phyloP scores from a whole-genome alignment of 2,888 invertebrate genomes.

The Julus scanicus region DNA sequence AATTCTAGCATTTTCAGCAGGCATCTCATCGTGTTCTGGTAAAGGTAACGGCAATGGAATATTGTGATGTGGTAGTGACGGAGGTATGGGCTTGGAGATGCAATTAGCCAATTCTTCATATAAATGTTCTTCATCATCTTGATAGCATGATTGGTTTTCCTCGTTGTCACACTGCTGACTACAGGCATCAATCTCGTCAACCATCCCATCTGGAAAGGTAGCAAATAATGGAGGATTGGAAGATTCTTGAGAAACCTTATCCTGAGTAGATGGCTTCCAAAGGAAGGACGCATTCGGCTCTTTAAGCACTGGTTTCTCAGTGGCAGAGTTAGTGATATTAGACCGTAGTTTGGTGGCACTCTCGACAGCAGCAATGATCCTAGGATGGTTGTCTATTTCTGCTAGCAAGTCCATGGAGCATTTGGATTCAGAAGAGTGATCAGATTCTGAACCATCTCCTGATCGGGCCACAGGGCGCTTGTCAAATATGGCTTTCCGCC shows the following conservation, averaged over 20 bases:
- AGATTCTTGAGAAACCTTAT: constrained; percentile 33
- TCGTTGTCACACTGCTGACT: not conserved
- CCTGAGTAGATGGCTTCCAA: constrained; percentile 51
- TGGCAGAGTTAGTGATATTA: not conserved
- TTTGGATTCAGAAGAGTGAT: not conserved
- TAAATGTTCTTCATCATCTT: constrained; percentile 48
- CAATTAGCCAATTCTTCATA: constrained; percentile 50
- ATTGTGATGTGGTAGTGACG: constrained; percentile 13
- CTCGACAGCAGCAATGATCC: not conserved
- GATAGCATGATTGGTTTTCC: not conserved
- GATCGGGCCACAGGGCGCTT: not conserved
- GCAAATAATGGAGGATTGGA: constrained; percentile 37
- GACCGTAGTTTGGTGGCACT: not conserved
- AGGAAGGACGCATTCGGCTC: constrained; percentile 53
- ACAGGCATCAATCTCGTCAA: not conserved
- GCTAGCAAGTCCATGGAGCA: constrained; percentile 52
- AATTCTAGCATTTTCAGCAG: not conserved
- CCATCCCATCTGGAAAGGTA: not conserved
- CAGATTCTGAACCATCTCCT: not conserved
- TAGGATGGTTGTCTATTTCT: constrained; percentile 53
- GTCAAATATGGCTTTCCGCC: constrained; percentile 40
- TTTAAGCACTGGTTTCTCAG: not conserved
- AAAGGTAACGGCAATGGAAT: constrained; percentile 40
- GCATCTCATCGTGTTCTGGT: not conserved
- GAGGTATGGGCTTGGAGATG: not conserved